Evolutionary conservation across 2,888 invertebrate genomes (phyloP).

Genomic region (Caenorhabditis uteleia): DNA sequence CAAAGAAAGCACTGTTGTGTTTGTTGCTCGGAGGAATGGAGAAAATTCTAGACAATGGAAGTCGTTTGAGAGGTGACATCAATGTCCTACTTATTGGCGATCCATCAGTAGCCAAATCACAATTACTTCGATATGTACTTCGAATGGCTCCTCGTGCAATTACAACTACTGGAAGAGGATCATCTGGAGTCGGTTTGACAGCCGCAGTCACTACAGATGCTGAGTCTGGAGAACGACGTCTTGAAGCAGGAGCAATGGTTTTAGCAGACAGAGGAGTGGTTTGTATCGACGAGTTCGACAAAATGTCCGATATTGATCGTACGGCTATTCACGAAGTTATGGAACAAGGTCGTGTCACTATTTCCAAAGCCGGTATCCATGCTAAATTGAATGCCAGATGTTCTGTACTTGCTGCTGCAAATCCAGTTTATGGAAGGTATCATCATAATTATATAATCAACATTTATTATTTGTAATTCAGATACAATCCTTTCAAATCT

Average conservation of each 20-base stretch:
- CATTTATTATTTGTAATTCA: constrained; percentile 8
- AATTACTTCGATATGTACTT: constrained; percentile 82
- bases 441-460: constrained; percentile 39
- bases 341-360: constrained; percentile 95
- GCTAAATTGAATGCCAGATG: constrained; percentile 93
- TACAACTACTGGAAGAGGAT: constrained; percentile 94
- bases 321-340: constrained; percentile 99
- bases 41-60: constrained; percentile 84
- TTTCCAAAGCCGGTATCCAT: constrained; percentile 97
- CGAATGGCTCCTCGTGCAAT: constrained; percentile 93
- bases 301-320: constrained; percentile 96
- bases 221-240: constrained; percentile 77
- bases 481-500: constrained; percentile 98
- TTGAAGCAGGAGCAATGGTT: constrained; percentile 97
- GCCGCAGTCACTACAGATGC: constrained; percentile 96
- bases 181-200: constrained; percentile 96
- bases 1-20: constrained; percentile 94
- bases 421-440: constrained; percentile 94
- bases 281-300: constrained; percentile 95
- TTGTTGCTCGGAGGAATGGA: constrained; percentile 92
- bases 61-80: constrained; percentile 86
- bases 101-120: constrained; percentile 98
- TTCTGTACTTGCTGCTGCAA: constrained; percentile 97
- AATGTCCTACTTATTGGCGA: constrained; percentile 94
- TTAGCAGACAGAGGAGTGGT: constrained; percentile 96